These are phyloP conservation scores for Upupa epops DNA, from an alignment of 2,113 vertebrate genomes.

Conservation along the genomic window DNA sequence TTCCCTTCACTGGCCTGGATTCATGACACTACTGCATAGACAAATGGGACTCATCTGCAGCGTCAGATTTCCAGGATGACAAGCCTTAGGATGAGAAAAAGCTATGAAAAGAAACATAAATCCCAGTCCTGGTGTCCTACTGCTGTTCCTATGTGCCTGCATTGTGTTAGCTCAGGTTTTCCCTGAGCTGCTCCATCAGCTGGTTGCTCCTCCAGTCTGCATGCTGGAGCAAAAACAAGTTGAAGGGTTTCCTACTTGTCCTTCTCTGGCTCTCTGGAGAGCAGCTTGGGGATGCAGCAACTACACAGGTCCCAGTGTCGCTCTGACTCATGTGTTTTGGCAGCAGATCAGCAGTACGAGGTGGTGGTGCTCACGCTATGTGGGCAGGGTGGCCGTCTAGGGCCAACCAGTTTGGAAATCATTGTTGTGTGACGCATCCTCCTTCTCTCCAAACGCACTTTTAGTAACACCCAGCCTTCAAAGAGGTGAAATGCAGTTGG, in stretches of 20 bases:
- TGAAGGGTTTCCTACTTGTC: not conserved
- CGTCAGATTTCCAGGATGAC: too few species aligned
- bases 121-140: not conserved
- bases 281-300: not conserved
- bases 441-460: not conserved
- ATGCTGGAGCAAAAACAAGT: not conserved
- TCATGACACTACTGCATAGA: not conserved
- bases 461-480: not conserved
- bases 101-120: not conserved
- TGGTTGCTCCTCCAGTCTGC: not conserved
- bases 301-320: not conserved
- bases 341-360: not conserved
- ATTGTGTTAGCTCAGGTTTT: not conserved
- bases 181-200: not conserved
- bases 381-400: not conserved
- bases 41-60: not conserved
- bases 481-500: not conserved
- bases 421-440: not conserved
- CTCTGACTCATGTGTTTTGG: not conserved
- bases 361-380: not conserved
- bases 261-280: not conserved
- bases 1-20: too few species aligned
- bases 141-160: not conserved
- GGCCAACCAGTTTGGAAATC: not conserved
- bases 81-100: not conserved